Evolutionary conservation across 53 echinoderm and acorn worm species (phyloP), one percentile per base, ranked within the genome.

Genomic region (Paelopatides confundens): DNA sequence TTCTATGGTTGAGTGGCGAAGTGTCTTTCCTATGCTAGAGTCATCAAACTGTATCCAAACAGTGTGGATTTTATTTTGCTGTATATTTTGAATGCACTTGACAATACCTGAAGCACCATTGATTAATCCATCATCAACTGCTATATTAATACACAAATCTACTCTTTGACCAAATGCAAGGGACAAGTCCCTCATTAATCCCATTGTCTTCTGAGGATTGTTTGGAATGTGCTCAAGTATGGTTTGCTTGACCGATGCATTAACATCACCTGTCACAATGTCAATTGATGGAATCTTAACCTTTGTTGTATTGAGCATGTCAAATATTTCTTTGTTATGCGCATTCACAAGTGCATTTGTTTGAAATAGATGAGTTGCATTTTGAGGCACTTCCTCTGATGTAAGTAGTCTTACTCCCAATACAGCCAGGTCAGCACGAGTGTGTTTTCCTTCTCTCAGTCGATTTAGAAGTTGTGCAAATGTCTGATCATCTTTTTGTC

Each of bases 401-500:
- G 58, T 10, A 32, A 46, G 14, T 33, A 31, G 71, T 79, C 88
- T 78, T 77, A 39, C n/a, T 17, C 28, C 62, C 21, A 89, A 82
- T 28, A 81, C 29, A 15, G 47, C 36, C 46, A 89, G 39, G 52
- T 92, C 89, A 31, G 78, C 58, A 69, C 52, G 28, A 65, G 93
- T 86, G 9, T 89, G 89, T 17, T 78, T 74, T 34, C 89, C 89
- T 70, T 89, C 86, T 68, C 93, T 65, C 58, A 92, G 24, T 24
- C 93, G 64, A 39, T 86, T 89, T 39, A 92, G 66, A 40, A 92
- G 79, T 26, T 92, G 58, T 77, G 93, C 93, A 88, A 87, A 93
- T 2, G 34, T 11, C 74, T 86, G 46, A 53, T 93, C 93, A 76
- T 90, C 88, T 66, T 63, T 87, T 53, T 90, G 93, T 39, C 93